Base-by-base conservation (phyloP, 2,888 invertebrate genomes). In the Lamproptera curius region DNA sequence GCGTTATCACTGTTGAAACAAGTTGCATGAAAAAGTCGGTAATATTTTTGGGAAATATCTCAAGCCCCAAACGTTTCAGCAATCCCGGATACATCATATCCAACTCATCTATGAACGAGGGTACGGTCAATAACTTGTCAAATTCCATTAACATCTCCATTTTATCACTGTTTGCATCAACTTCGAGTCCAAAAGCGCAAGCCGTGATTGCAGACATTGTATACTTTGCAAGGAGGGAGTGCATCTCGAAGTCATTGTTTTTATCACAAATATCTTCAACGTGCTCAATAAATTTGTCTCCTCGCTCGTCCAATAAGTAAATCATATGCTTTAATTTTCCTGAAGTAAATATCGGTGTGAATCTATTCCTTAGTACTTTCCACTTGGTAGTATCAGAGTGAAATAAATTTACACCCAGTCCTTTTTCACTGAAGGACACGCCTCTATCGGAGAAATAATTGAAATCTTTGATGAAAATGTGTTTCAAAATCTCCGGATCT, bases 301-400 rank as follows among this genome's bases (percentile, higher is more conserved):
- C n/a, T n/a, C n/a, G n/a, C n/a, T n/a, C n/a, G n/a, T 16, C 17
- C 2, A 31, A 13, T 14, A 78, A 44, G 51, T 67, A 55, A 15
- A 73, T 60, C 77, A 80, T 78, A 23, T 69, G 71, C 49, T 68
- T 77, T 10, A 77, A 52, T 57, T 80, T 78, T 1, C 71, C 69
- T 0, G 76, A 63, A 2, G 75, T 73, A 42, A 79, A 80, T 14
- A 75, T 56, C 1, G 77, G 73, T 1, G 70, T 67, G 13, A 80
- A 67, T 1, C 61, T 58, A 26, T 59, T 63, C 44, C 76, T 64
- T 10, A 76, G 53, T 0, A 64, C 53, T 10, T 57, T 54, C 80
- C 80, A 80, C 0, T 63, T 63, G 0, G 73, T 69, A 2, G 65
- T 71, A 16, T 73, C 67, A 0, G 71, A 63, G 37, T 68, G 65